These are phyloP conservation scores for Philaenus spumarius DNA, from an alignment of 1,140 invertebrate species.

Conservation along the genomic window DNA sequence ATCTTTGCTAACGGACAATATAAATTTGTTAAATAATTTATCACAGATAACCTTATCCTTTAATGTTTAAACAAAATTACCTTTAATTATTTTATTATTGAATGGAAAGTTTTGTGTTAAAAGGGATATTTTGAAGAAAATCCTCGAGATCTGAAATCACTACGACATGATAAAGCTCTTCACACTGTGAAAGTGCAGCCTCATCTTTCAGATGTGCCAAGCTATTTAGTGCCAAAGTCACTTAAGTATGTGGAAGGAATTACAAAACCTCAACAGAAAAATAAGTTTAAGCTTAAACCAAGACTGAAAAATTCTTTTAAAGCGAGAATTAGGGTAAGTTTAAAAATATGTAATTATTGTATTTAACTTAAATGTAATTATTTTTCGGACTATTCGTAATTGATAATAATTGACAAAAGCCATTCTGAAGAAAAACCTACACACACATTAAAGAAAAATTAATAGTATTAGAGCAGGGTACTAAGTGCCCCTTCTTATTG, in stretches of 20 bases:
- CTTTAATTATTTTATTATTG: background rate
- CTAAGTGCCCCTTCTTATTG: too few relatives aligned
- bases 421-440: too few relatives aligned
- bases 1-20: too few relatives aligned
- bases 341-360: too few relatives aligned
- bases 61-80: background rate
- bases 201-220: slow-evolving; percentile 88
- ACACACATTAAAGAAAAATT: too few relatives aligned
- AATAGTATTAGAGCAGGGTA: too few relatives aligned
- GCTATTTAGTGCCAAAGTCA: slow-evolving; percentile 82
- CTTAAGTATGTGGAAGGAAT: slow-evolving; percentile 37
- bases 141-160: slow-evolving; percentile 78
- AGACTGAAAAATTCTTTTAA: background rate
- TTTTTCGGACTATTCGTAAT: too few relatives aligned
- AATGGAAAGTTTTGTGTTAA: background rate
- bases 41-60: too few relatives aligned
- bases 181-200: slow-evolving; percentile 76
- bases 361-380: too few relatives aligned
- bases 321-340: too few relatives aligned
- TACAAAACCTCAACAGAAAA: slow-evolving; percentile 11
- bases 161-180: slow-evolving; percentile 89
- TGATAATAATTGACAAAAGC: too few relatives aligned
- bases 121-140: slow-evolving; percentile 92
- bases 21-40: too few relatives aligned
- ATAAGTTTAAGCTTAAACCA: background rate